Base-by-base conservation (phyloP, 1,140 invertebrate genomes). In the Thrips palmi region DNA sequence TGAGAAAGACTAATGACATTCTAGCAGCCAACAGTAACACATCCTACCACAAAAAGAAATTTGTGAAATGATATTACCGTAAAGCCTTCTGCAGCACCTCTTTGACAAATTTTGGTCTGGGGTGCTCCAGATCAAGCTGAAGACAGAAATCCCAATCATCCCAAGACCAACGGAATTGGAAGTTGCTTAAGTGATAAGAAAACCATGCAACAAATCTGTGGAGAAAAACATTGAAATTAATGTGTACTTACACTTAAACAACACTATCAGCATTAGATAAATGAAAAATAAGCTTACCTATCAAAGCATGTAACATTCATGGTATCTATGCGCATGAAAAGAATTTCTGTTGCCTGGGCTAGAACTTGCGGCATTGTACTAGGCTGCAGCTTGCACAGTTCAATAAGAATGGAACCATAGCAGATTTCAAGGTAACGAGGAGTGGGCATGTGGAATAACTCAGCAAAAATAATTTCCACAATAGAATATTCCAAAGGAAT, bases 121-220 rank as follows among this genome's bases (percentile, higher is more conserved):
- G 91, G 59, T 91, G 81, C 47, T 93, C 84, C 10, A 66, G 52
- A 56, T 96, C 88, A n/a, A 87, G 60, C 47, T 77, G 69, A 18
- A 87, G 60, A 50, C 80, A 84, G 29, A 70, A 71, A 49, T 81
- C 78, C 86, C 88, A 93, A 50, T 92, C 87, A 48, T 91, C 84
- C 96, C 96, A 99, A 2, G 83, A 89, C 93, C 94, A 99, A 35
- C 88, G 74, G 52, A 94, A 97, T 59, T 97, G 91, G 53, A 98
- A 98, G 62, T 99, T 98, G 54, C 92, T 97, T 56, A 99, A 67
- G 63, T 99, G 94, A 54, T 97, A 98, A 1, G 87, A 74, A 64
- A 99, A 98, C 94, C 94, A 99, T 52, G 75, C 81, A 2, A 87
- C 82, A 59, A 98, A 94, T 47, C 74, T 74, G 39, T 2, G 53